phyloP scores from a whole-genome alignment of 2,888 invertebrate genomes.

The Merodon equestris region DNA sequence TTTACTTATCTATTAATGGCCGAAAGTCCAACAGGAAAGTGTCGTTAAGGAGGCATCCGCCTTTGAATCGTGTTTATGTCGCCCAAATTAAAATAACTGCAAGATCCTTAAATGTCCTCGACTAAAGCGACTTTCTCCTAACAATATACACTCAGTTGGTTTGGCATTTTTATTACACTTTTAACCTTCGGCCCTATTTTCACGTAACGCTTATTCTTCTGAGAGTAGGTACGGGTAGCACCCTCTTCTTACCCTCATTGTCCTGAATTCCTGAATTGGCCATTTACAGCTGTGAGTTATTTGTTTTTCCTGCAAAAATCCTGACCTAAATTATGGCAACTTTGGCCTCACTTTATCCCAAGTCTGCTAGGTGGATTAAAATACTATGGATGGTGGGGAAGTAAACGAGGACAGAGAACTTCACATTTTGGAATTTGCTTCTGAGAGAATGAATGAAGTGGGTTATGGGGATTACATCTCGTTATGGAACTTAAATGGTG shows the following conservation, averaged over 20 bases:
- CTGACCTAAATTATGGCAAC: conserved; percentile 51
- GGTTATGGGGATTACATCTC: conserved; percentile 32
- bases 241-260: conserved; percentile 18
- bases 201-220: conserved; percentile 6
- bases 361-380: conserved; percentile 50
- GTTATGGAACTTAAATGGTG: conserved; percentile 62
- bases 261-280: conserved; percentile 39
- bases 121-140: conserved; percentile 7
- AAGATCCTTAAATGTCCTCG: conserved; percentile 43
- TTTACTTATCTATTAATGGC: conserved; percentile 18
- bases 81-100: conserved; percentile 61
- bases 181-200: conserved; percentile 34
- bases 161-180: conserved; percentile 43
- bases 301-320: conserved; percentile 23
- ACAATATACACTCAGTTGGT: conserved; percentile 30
- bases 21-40: conserved; percentile 19
- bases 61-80: conserved; percentile 48
- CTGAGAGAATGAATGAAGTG: no score
- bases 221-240: not conserved
- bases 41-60: conserved; percentile 36
- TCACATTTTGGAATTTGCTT: conserved; percentile 30
- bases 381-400: conserved; percentile 19
- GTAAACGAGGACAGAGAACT: no score
- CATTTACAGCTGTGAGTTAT: conserved; percentile 31
- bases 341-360: conserved; percentile 30